These are phyloP conservation scores for Lota lota DNA, from an alignment of 2,113 vertebrate species.

Conservation along the genomic window DNA sequence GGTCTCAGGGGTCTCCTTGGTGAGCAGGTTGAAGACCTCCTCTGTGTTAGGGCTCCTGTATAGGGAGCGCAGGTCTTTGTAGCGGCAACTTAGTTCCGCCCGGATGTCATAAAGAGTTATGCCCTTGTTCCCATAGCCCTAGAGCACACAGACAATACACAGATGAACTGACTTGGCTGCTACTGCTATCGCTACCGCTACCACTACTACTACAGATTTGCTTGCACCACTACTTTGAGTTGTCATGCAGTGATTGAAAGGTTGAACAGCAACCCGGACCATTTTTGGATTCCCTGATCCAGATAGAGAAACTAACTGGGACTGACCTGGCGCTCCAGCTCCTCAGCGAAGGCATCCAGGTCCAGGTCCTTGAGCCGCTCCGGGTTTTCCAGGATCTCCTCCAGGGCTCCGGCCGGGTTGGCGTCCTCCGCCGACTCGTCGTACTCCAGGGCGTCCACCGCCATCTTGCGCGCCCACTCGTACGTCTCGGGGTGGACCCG, in stretches of 20 bases:
- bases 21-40: slow-evolving; percentile 96
- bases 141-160: background rate
- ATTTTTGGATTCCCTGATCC: too few relatives aligned
- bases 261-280: too few relatives aligned
- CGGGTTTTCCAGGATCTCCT: slow-evolving; percentile 96
- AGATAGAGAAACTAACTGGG: too few relatives aligned
- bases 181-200: background rate
- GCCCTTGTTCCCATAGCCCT: slow-evolving; percentile 98
- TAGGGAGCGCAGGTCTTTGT: slow-evolving; percentile 90
- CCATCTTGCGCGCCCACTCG: slow-evolving; percentile 98
- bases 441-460: slow-evolving; percentile 94
- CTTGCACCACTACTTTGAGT: too few relatives aligned
- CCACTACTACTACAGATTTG: too few relatives aligned
- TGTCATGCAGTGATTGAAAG: too few relatives aligned
- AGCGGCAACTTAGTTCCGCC: slow-evolving; percentile 96
- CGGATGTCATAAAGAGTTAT: slow-evolving; percentile 98
- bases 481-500: slow-evolving; percentile 97
- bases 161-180: background rate
- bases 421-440: slow-evolving; percentile 97
- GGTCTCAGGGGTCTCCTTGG: slow-evolving; percentile 97
- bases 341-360: slow-evolving; percentile 95
- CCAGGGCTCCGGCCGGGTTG: slow-evolving; percentile 93
- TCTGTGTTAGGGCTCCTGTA: slow-evolving; percentile 95
- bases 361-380: slow-evolving; percentile 97
- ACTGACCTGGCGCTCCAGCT: slow-evolving; percentile 86